These are phyloP conservation scores for Psammodynastes pulverulentus DNA, from an alignment of 2,113 vertebrate species.

Conservation along the genomic window DNA sequence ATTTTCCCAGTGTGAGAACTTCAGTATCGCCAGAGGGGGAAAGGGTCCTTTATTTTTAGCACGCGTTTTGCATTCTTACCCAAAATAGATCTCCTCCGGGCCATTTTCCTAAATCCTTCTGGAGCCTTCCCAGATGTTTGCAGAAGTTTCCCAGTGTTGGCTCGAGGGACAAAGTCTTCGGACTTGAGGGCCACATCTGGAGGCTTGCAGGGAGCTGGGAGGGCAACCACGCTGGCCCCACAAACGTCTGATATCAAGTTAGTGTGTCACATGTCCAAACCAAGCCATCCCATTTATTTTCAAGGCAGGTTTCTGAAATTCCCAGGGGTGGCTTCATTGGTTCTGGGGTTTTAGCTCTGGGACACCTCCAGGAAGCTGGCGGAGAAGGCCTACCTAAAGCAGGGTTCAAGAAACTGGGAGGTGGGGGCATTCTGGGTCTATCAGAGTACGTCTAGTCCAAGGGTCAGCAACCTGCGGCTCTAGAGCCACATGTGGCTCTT, in stretches of 20 bases:
- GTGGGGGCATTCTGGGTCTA: background rate
- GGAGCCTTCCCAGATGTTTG: background rate
- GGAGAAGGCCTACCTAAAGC: background rate
- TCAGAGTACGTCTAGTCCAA: background rate
- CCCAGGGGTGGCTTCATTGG: background rate
- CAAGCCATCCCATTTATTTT: too few relatives aligned
- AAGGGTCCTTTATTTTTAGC: constrained; percentile 60
- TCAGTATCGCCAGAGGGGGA: constrained; percentile 8
- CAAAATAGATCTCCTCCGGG: constrained; percentile 13
- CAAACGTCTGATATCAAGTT: background rate
- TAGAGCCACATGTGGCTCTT: too few relatives aligned
- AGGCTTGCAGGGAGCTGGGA: background rate
- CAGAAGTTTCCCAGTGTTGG: background rate
- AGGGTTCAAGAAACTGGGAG: background rate
- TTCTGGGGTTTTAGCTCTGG: background rate
- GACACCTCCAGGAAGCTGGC: background rate
- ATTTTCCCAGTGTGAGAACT: background rate
- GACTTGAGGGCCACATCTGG: background rate
- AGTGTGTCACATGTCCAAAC: background rate
- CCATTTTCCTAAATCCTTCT: background rate
- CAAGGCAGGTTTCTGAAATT: too few relatives aligned
- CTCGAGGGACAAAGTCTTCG: background rate
- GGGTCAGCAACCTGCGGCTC: too few relatives aligned
- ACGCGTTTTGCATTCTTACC: constrained; percentile 53
- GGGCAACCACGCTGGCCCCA: fast-evolving